Base-by-base conservation (phyloP, 2,797 vertebrate species). In the Dryobates pubescens region DNA sequence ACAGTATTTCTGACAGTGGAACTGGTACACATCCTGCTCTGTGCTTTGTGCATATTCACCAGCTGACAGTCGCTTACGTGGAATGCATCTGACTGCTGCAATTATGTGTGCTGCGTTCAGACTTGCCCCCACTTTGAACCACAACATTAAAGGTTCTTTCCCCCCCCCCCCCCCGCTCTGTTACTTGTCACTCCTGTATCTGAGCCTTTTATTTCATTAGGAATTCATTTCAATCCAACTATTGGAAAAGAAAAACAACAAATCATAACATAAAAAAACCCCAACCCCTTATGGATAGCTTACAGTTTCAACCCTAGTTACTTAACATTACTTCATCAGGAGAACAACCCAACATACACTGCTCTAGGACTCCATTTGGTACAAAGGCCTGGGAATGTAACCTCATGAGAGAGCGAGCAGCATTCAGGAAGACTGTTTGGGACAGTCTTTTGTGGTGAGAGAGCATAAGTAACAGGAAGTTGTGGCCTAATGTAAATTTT, bases 1-100 rank as follows among this genome's bases (percentile, higher is more conserved):
- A 7, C 29, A 12, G 36, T 23, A 0, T n/a, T 77, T 27, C 30
- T 0, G 0, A 18, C 30, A 26, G 84, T 2, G 0, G 78, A 23
- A 45, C 3, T 3, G 0, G 65, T 11, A 4, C 3, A 19, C 36
- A 47, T 77, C 73, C 69, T 30, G 90, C 23, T 1, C 59, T 0
- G 4, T 0, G 26, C 81, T 88, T 47, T 1, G 1, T 26, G 75
- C 78, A 27, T 9, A 22, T 54, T 78, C 29, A 8, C 57, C 79
- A 23, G 61, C 72, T 0, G 5, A 26, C 67, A 74, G 38, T 23
- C 2, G 4, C 77, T 53, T 29, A 8, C 1, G 0, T 59, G 90
- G 78, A 82, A 80, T 4, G 69, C 38, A 3, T 57, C 88, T 80
- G 69, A 92, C n/a, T 6, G 0, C 62, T 36, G 56, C 83, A 65